phyloP scores from a whole-genome alignment of 2,888 invertebrate species.

The Coecobrya sp. region DNA sequence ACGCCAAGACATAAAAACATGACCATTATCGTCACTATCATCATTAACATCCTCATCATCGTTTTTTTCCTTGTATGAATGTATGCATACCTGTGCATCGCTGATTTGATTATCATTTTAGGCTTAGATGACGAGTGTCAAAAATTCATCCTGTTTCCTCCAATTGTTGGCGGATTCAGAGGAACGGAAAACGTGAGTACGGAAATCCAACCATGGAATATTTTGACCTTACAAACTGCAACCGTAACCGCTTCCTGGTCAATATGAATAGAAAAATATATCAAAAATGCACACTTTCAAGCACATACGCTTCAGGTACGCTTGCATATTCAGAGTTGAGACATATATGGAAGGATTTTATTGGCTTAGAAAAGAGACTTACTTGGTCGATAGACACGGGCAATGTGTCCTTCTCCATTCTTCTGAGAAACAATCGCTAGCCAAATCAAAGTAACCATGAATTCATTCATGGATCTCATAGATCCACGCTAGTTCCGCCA shows the following conservation, averaged over 20 bases:
- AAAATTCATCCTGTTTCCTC: slow-evolving; percentile 1
- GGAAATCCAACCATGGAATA: not conserved
- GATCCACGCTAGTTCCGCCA: slow-evolving; percentile 15
- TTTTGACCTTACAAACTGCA: slow-evolving; percentile 2
- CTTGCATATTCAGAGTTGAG: not conserved
- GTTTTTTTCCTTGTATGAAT: not conserved
- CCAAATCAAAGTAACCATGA: slow-evolving; percentile 29
- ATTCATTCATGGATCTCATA: not conserved
- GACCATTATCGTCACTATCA: not conserved
- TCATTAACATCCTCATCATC: not conserved
- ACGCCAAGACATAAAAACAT: not conserved
- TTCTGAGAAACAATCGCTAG: slow-evolving; percentile 4
- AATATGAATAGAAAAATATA: not conserved
- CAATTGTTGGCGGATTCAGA: not conserved
- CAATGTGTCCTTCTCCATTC: slow-evolving; percentile 16
- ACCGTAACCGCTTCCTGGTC: not conserved
- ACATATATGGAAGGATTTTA: not conserved
- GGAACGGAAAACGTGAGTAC: not conserved
- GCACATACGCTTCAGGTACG: not conserved
- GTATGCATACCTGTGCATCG: not conserved
- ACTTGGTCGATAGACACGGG: not conserved
- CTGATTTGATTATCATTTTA: not conserved
- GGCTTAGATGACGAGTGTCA: not conserved
- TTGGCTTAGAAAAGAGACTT: not conserved
- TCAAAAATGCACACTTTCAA: no score